These are phyloP conservation scores for Drosophila aff. DNA, from an alignment of 1,140 invertebrate species.

Conservation along the genomic window DNA sequence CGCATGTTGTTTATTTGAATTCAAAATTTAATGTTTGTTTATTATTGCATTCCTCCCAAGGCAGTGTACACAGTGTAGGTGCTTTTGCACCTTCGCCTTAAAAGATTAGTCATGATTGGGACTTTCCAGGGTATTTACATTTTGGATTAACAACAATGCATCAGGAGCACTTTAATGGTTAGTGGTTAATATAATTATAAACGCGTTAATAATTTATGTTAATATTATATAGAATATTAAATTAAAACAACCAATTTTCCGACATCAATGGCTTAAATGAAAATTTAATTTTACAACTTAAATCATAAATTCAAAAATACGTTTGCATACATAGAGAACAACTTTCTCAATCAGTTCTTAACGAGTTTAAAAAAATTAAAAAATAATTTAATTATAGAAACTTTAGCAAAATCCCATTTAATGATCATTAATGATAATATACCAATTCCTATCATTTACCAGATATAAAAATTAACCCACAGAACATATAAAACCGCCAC, in stretches of 20 bases:
- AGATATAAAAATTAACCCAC: neutral
- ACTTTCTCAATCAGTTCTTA: neutral
- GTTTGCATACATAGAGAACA: too few relatives aligned
- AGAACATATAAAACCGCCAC: neutral
- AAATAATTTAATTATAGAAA: neutral
- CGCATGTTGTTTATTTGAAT: conserved; percentile 42
- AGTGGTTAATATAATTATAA: neutral
- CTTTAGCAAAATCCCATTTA: neutral
- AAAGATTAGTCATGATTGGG: neutral
- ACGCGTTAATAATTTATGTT: too few relatives aligned
- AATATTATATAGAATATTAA: too few relatives aligned
- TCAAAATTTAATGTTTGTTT: conserved; percentile 22
- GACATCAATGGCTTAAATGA: too few relatives aligned
- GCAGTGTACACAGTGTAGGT: neutral
- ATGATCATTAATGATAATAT: neutral
- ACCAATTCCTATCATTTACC: neutral
- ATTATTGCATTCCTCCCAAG: neutral
- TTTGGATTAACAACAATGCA: neutral
- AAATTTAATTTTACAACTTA: too few relatives aligned
- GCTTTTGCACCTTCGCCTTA: conserved; percentile 23
- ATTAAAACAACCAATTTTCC: too few relatives aligned
- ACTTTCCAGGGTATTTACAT: neutral
- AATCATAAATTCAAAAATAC: too few relatives aligned
- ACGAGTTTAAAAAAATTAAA: too few relatives aligned
- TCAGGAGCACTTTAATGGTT: neutral